phyloP scores from a whole-genome alignment of 1,140 invertebrate genomes.

The Penaeus indicus region DNA sequence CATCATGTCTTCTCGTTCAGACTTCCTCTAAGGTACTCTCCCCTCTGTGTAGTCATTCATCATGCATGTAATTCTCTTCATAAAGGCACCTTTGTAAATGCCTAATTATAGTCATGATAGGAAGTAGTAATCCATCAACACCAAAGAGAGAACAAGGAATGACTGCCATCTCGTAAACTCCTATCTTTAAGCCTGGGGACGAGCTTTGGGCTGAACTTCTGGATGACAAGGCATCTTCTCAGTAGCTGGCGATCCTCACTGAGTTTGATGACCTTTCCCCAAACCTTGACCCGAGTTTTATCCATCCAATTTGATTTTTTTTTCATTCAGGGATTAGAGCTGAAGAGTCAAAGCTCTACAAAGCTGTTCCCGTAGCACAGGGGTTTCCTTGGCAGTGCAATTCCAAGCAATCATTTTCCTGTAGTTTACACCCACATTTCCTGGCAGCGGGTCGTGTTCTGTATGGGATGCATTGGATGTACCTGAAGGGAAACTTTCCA shows the following conservation, averaged over 20 bases:
- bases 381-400: conserved; percentile 34
- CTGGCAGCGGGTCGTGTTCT: not conserved
- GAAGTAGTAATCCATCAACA: conserved; percentile 26
- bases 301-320: not conserved
- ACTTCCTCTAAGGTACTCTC: conserved; percentile 39
- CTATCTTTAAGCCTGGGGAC: conserved; percentile 8
- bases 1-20: conserved; percentile 18
- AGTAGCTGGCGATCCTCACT: not conserved
- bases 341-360: conserved; percentile 21
- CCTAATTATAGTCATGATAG: conserved; percentile 10
- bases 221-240: not conserved
- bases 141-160: conserved; percentile 6
- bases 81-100: conserved; percentile 32
- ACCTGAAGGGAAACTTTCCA: not conserved
- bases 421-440: conserved; percentile 13
- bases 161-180: conserved; percentile 35
- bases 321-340: conserved; percentile 6
- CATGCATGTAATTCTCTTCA: conserved; percentile 31
- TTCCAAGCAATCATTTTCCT: conserved; percentile 18
- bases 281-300: conserved; percentile 26
- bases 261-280: conserved; percentile 32
- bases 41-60: conserved; percentile 37
- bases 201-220: conserved; percentile 14
- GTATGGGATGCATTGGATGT: not conserved
- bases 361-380: conserved; percentile 15